Evolutionary conservation across 2,888 invertebrate species (phyloP), one percentile per base, ranked within the genome.

Genomic region (Tenthredo livida): DNA sequence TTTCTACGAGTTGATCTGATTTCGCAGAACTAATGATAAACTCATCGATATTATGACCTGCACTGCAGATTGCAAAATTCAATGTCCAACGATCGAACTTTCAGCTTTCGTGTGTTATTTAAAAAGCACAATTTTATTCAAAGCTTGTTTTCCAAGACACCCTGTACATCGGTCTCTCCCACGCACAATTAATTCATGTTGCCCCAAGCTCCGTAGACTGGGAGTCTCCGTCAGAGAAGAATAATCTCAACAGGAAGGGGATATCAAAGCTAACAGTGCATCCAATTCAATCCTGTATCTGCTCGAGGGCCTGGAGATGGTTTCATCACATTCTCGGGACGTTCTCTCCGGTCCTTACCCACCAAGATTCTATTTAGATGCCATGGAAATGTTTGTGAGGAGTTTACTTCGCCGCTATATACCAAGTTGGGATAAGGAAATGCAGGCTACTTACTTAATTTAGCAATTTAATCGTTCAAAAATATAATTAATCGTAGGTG

Each of bases 181-280:
- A 80, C 61, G 61, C 80, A 61, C 37, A 17, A 61, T 58, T 80
- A 80, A 61, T 80, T 80, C 80, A 61, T n/a, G 10, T 80, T 80
- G 21, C 61, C 77, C 77, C 50, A 17, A 77, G 50, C 77, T n/a
- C 50, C 77, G 77, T 77, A 77, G 54, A 77, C 77, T 77, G 77
- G 50, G 77, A 77, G 77, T 61, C 40, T 80, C 15, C 77, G 77
- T 54, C 50, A 47, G 54, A 54, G n/a, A 47, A 77, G 77, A 65
- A 80, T n/a, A n/a, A 83, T 70, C 67, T 83, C n/a, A 17, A 67
- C 70, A 47, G 70, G 67, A 43, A 70, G 54, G 33, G 67, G 83
- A 67, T 83, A 83, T 83, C 83, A 83, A 83, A 83, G 83, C 86
- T 87, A 87, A 87, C 87, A 87, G 87, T 87, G 86, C 87, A 65